Evolutionary conservation across 2,797 vertebrate genomes (phyloP).

Genomic region (Poeciliopsis turneri): DNA sequence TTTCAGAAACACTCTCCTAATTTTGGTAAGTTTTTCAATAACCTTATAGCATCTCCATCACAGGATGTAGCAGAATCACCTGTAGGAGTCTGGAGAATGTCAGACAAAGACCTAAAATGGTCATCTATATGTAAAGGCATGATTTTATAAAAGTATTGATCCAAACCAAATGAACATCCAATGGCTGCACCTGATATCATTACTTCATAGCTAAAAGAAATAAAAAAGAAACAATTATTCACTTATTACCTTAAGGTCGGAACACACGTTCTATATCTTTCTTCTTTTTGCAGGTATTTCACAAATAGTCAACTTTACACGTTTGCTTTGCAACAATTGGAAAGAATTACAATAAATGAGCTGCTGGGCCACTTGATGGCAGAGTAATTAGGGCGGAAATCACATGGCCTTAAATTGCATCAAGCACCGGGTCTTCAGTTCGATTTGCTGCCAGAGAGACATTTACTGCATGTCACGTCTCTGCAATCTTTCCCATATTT

Average conservation of each 20-base stretch:
- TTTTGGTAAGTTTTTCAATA: neutral
- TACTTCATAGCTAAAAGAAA: neutral
- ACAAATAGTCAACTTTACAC: neutral
- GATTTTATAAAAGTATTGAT: neutral
- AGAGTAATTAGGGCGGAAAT: constrained; percentile 5
- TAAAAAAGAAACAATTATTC: neutral
- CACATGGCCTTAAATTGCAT: constrained; percentile 10
- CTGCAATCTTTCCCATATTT: constrained; percentile 8
- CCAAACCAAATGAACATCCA: neutral
- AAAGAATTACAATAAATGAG: constrained; percentile 2
- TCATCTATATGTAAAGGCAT: neutral
- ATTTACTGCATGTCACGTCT: constrained; percentile 9
- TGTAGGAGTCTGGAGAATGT: neutral
- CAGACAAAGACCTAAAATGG: neutral
- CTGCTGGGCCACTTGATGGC: constrained; percentile 3
- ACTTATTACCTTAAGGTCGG: neutral
- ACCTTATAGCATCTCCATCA: neutral
- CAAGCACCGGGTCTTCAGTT: constrained; percentile 7
- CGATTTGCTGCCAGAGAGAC: constrained; percentile 13
- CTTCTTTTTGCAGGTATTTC: neutral
- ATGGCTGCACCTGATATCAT: neutral
- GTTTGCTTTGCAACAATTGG: neutral
- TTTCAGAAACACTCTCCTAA: neutral
- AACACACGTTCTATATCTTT: neutral
- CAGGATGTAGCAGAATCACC: neutral